phyloP scores from a whole-genome alignment of 2,888 invertebrate species.

The Limnephilus auricula region DNA sequence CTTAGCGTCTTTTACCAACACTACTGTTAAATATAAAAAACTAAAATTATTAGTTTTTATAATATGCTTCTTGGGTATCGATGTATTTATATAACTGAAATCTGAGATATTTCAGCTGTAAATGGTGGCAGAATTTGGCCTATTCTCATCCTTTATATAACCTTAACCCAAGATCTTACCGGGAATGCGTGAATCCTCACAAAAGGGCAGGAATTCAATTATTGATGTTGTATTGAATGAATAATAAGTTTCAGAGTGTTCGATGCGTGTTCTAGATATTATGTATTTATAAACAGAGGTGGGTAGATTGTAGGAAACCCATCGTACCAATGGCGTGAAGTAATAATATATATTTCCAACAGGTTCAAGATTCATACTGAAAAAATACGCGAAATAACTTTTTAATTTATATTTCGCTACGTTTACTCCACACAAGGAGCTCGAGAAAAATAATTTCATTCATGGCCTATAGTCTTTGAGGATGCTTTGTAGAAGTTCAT shows the following conservation, averaged over 20 bases:
- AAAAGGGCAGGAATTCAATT: slow-evolving; percentile 35
- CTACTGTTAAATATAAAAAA: too few species aligned
- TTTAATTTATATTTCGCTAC: too few species aligned
- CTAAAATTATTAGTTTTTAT: too few species aligned
- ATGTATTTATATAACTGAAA: not conserved
- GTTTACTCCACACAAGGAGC: too few species aligned
- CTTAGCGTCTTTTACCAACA: too few species aligned
- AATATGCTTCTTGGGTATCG: too few species aligned
- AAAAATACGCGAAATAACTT: too few species aligned
- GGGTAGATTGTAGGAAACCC: not conserved
- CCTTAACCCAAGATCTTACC: not conserved
- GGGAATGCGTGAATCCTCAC: not conserved
- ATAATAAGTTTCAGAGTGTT: not conserved
- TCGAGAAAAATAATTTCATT: too few species aligned
- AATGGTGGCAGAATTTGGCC: not conserved
- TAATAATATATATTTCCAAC: not conserved
- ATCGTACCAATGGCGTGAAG: not conserved
- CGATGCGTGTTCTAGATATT: not conserved
- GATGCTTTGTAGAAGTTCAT: too few species aligned
- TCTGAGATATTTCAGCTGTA: not conserved
- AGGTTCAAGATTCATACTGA: too few species aligned
- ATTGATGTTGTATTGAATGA: slow-evolving; percentile 17
- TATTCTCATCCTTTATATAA: not conserved
- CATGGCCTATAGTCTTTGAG: too few species aligned
- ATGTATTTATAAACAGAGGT: not conserved